Evolutionary conservation across 2,113 vertebrate genomes (phyloP), one percentile per base, ranked within the genome.

Genomic region (Litocranius walleri): DNA sequence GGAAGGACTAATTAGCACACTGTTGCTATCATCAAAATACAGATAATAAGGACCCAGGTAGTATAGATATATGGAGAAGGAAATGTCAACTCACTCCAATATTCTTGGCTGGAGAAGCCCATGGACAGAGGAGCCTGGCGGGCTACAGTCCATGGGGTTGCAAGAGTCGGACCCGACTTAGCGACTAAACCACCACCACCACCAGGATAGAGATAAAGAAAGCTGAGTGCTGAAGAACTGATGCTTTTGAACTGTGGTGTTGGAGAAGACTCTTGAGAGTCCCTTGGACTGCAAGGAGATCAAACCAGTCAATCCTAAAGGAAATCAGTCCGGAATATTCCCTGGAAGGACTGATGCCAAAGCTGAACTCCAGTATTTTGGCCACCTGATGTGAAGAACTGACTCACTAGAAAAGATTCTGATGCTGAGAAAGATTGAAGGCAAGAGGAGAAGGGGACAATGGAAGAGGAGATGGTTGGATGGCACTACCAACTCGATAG

Each of bases 171-270:
- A 40, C 11, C 5, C 3, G 19, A 40, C 10, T 6, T 40, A 74
- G 19, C 4, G 0, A 6, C n/a, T 74, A 74, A 40, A 40, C 67
- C 67, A 74, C n/a, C n/a, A 13, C 19, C 5, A 40, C 19, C 67
- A 40, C 67, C 67, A 40, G 19, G 19, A 71, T 12, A 40, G 67
- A 71, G n/a, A 40, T 23, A 40, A 40, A 71, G n/a, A 71, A 71
- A 3, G n/a, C 11, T 71, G 67, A 71, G 19, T 0, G 3, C n/a
- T 0, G 5, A 71, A 71, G 10, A 23, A 71, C 1, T 71, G n/a
- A 40, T 40, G 10, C 19, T 23, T 71, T 23, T 40, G 67, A 71
- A 13, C 67, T 74, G 10, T 40, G 67, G n/a, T 40, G 4, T 40
- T 74, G 67, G n/a, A 23, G 36, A 74, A 74, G n/a, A 40, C n/a